A percentile compares a stretch with the other conserved stretches of the same genome.
These are phyloP conservation scores for Carassius auratus DNA, from an alignment of 2,113 vertebrate genomes.

Conservation along the genomic window DNA sequence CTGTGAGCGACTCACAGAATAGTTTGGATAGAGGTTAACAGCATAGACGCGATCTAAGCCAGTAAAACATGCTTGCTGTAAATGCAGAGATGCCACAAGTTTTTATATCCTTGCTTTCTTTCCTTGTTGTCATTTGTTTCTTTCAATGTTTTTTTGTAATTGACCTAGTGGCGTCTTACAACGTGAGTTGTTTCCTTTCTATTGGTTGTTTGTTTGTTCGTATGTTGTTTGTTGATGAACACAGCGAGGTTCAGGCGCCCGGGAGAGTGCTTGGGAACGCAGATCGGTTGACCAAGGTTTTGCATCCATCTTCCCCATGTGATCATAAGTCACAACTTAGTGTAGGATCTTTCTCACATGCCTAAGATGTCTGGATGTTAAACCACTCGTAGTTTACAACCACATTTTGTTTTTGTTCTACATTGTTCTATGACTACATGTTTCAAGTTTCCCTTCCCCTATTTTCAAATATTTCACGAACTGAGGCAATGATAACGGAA, in stretches of 20 bases:
- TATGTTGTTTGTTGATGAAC: constrained; percentile 65
- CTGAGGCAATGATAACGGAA: background rate
- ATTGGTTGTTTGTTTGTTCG: constrained; percentile 68
- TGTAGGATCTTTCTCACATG: background rate
- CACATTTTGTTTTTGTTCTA: background rate
- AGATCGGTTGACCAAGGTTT: constrained; percentile 68
- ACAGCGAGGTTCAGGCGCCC: constrained; percentile 80
- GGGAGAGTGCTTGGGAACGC: constrained; percentile 81
- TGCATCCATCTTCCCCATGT: constrained; percentile 11
- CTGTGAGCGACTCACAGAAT: constrained; percentile 79
- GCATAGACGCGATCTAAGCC: constrained; percentile 76
- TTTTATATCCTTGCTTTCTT: constrained; percentile 73
- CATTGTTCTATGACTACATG: background rate
- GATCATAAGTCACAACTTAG: background rate
- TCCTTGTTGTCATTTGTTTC: constrained; percentile 56
- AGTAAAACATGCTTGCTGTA: constrained; percentile 77
- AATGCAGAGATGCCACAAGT: constrained; percentile 66
- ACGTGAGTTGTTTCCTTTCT: constrained; percentile 68
- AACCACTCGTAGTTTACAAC: background rate
- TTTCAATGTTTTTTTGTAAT: constrained; percentile 67
- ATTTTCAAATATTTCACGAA: background rate
- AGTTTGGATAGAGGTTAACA: constrained; percentile 76
- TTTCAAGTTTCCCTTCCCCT: background rate
- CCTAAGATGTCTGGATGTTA: background rate
- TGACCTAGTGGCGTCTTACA: constrained; percentile 69